Conservation (phyloP, 2,797 vertebrate genomes). For the Poecilia wingei region DNA sequence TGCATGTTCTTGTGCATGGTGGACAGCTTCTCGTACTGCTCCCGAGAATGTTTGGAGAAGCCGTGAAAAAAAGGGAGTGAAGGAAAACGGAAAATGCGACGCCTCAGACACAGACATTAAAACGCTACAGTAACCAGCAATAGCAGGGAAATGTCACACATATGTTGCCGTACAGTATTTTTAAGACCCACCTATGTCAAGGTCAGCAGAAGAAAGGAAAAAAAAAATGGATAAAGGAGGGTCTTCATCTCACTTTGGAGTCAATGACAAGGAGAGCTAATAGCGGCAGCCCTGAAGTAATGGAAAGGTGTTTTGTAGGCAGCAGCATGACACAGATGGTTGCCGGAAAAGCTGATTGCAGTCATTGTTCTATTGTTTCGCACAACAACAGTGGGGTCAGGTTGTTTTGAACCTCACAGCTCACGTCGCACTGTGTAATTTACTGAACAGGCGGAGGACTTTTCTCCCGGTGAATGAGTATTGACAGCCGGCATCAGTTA, state of each 20-base stretch:
- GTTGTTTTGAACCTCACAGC: slow-evolving; percentile 70
- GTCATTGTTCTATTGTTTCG: slow-evolving; percentile 81
- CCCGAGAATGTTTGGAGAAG: slow-evolving; percentile 89
- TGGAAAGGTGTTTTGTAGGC: slow-evolving; percentile 75
- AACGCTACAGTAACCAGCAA: slow-evolving; percentile 6
- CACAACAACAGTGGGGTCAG: slow-evolving; percentile 76
- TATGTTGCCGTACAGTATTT: slow-evolving; percentile 26
- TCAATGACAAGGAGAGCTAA: slow-evolving; percentile 75
- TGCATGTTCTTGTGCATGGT: slow-evolving; percentile 97
- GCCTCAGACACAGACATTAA: slow-evolving; percentile 18
- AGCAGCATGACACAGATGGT: slow-evolving; percentile 72
- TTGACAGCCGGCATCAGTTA: slow-evolving; percentile 76
- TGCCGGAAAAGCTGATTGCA: slow-evolving; percentile 76
- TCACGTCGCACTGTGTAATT: slow-evolving; percentile 76
- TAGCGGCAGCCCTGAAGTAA: slow-evolving; percentile 66
- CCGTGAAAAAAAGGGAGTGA: slow-evolving; percentile 85
- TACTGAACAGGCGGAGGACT: slow-evolving; percentile 78
- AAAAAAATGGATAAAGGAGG: slow-evolving; percentile 45
- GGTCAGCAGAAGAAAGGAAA: slow-evolving; percentile 63
- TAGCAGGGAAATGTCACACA: slow-evolving; percentile 7
- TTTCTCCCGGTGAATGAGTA: slow-evolving; percentile 77
- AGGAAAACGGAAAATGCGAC: slow-evolving; percentile 75
- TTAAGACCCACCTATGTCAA: slow-evolving; percentile 49
- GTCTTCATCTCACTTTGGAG: slow-evolving; percentile 70
- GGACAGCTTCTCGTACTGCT: slow-evolving; percentile 94